Evolutionary conservation across 2,113 vertebrate species (phyloP).

Genomic region (Tapirus terrestris): DNA sequence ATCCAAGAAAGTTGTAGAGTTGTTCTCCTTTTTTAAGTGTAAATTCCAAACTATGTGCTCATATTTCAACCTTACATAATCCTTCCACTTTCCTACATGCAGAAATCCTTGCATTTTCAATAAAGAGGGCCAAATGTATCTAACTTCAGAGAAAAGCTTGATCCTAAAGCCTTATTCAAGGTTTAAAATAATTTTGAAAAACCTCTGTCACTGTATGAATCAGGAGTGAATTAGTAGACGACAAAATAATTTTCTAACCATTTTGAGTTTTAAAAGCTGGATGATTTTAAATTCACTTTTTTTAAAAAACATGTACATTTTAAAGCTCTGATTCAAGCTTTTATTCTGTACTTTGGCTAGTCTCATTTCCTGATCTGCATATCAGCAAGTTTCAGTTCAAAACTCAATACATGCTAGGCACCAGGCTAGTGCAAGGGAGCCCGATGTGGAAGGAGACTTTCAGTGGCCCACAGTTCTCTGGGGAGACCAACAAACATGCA

Average conservation of each 20-base stretch:
- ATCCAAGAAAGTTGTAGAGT: not conserved
- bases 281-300: not conserved
- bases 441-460: accelerated
- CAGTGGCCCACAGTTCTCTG: not conserved
- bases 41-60: not conserved
- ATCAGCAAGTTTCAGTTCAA: conserved; percentile 1
- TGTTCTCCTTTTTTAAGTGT: not conserved
- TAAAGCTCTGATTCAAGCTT: conserved; percentile 4
- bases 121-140: not conserved
- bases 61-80: not conserved
- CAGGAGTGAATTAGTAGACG: not conserved
- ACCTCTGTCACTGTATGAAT: not conserved
- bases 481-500: not conserved
- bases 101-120: not conserved
- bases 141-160: not conserved
- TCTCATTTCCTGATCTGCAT: not conserved
- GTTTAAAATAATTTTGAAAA: not conserved
- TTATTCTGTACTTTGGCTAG: not conserved
- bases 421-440: not conserved
- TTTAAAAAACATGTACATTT: not conserved
- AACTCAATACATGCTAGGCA: not conserved
- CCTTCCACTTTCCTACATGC: not conserved
- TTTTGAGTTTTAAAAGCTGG: not conserved
- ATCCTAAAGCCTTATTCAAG: conserved; percentile 15
- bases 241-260: not conserved